These are phyloP conservation scores for Forbesichthys papilliferus DNA, from an alignment of 2,113 vertebrate genomes.

Conservation along the genomic window DNA sequence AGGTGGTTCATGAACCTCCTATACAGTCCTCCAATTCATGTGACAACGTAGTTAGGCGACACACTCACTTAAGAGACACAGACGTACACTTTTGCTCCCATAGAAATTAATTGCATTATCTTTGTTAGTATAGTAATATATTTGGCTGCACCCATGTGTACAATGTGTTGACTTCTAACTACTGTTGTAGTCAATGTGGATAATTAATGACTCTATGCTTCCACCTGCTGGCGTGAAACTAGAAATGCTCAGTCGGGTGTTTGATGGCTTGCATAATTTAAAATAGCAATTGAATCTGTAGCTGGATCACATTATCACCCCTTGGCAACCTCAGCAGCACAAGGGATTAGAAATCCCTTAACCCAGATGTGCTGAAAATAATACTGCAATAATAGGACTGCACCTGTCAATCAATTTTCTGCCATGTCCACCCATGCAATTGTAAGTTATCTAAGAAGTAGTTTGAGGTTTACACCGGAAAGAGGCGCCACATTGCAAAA, in stretches of 20 bases:
- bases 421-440: slow-evolving; percentile 38
- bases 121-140: too few relatives aligned
- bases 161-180: not conserved
- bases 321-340: slow-evolving; percentile 3
- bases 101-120: too few relatives aligned
- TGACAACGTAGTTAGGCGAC: too few relatives aligned
- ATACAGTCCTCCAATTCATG: too few relatives aligned
- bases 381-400: slow-evolving; percentile 10
- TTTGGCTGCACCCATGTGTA: not conserved
- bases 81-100: too few relatives aligned
- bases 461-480: slow-evolving; percentile 42
- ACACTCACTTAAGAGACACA: too few relatives aligned
- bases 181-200: slow-evolving; percentile 18
- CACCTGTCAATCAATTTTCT: slow-evolving; percentile 58
- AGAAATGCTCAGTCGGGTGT: not conserved
- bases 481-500: slow-evolving; percentile 28
- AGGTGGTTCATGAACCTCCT: too few relatives aligned
- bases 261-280: slow-evolving; percentile 1
- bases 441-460: slow-evolving; percentile 52
- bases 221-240: slow-evolving; percentile 48
- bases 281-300: slow-evolving; percentile 17
- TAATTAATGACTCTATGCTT: slow-evolving; percentile 23
- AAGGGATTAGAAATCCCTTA: slow-evolving; percentile 37
- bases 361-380: slow-evolving; percentile 67
- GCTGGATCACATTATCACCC: slow-evolving; percentile 4